These are phyloP conservation scores for Cotesia chilonis DNA, from an alignment of 1,140 invertebrate genomes.

Conservation along the genomic window DNA sequence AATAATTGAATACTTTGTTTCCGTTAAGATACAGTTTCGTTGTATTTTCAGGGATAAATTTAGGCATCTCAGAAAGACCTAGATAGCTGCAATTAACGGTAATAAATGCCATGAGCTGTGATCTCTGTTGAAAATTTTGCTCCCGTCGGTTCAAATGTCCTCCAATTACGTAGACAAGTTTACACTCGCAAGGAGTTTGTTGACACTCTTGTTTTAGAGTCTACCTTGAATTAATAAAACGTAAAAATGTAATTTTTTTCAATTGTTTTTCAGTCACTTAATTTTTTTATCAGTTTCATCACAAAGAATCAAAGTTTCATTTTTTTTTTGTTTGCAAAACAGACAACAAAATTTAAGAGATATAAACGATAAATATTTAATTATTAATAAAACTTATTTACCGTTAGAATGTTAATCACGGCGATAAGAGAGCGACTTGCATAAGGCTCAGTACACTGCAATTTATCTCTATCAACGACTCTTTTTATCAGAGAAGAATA, in stretches of 20 bases:
- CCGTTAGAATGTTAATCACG: slow-evolving; percentile 68
- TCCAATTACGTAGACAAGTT: slow-evolving; percentile 62
- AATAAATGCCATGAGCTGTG: slow-evolving; percentile 59
- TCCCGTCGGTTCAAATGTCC: slow-evolving; percentile 47
- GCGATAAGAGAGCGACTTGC: slow-evolving; percentile 65
- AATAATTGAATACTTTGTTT: slow-evolving; percentile 61
- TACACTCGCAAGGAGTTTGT: slow-evolving; percentile 56
- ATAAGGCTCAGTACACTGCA: slow-evolving; percentile 65
- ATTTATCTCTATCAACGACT: slow-evolving; percentile 65
- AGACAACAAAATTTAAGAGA: no score
- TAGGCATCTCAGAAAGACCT: slow-evolving; percentile 65
- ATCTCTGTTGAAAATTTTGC: slow-evolving; percentile 53
- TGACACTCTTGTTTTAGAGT: slow-evolving; percentile 53
- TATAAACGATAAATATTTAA: slow-evolving; percentile 35
- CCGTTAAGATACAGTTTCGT: slow-evolving; percentile 67
- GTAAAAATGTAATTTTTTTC: background rate
- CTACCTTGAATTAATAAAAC: slow-evolving; percentile 42
- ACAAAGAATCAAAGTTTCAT: background rate
- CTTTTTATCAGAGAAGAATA: slow-evolving; percentile 52
- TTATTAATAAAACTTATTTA: slow-evolving; percentile 54
- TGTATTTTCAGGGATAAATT: slow-evolving; percentile 67
- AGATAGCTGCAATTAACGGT: slow-evolving; percentile 69
- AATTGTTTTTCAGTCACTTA: slow-evolving; percentile 10
- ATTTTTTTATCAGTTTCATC: background rate
- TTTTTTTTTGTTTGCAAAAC: no score